Percentiles rank a stretch among this genome's conserved stretches.
Conservation (phyloP, 2,113 vertebrate species). For the Ahaetulla prasina region DNA sequence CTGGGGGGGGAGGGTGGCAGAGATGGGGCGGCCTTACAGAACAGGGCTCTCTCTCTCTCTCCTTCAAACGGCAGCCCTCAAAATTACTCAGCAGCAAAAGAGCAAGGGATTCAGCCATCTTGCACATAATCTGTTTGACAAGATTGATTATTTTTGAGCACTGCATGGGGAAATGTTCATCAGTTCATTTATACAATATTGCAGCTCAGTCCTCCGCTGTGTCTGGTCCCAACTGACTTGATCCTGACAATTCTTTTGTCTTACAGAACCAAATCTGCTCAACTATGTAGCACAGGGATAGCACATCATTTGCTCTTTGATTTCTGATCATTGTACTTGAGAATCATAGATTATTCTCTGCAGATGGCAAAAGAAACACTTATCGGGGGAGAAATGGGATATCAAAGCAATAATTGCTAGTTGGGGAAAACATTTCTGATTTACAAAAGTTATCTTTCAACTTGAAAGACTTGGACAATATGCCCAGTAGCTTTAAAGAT, state of each 20-base stretch:
- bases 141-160: not conserved
- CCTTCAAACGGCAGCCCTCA: not conserved
- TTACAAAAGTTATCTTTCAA: not conserved
- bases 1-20: not conserved
- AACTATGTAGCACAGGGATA: not conserved
- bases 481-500: not conserved
- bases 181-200: not conserved
- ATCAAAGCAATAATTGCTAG: not conserved
- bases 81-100: not conserved
- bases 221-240: not conserved
- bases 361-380: not conserved
- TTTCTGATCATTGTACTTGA: not conserved
- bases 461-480: not conserved
- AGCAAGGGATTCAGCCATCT: not conserved
- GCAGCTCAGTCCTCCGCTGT: not conserved
- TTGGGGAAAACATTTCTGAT: not conserved
- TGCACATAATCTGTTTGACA: not conserved
- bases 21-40: not conserved
- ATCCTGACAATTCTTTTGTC: not conserved
- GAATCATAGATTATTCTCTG: not conserved
- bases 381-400: not conserved
- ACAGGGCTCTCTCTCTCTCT: not conserved
- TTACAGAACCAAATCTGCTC: not conserved
- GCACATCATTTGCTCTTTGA: not conserved
- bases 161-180: not conserved